Evolutionary conservation across 1,140 invertebrate genomes (phyloP).

Genomic region (Drosophila carrolli): DNA sequence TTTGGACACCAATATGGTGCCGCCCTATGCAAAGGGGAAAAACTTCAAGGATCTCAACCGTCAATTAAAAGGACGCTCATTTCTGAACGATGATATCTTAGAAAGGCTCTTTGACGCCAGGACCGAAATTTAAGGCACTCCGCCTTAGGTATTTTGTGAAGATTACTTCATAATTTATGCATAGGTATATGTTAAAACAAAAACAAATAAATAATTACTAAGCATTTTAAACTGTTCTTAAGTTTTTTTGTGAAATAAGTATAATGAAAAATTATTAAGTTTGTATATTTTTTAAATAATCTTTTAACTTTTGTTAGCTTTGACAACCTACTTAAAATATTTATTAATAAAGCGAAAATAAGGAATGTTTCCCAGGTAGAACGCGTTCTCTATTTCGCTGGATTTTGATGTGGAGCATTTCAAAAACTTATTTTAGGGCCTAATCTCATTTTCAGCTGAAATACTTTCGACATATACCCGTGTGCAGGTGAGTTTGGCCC

Average conservation of each 20-base stretch:
- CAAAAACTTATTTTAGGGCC: neutral
- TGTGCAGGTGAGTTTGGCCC: slow-evolving; percentile 11
- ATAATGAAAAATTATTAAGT: too few relatives aligned
- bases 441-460: neutral
- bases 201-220: too few relatives aligned
- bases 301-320: too few relatives aligned
- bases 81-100: slow-evolving; percentile 14
- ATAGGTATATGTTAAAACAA: too few relatives aligned
- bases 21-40: slow-evolving; percentile 26
- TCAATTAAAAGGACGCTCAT: slow-evolving; percentile 11
- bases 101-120: neutral
- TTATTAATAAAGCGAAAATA: too few relatives aligned
- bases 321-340: too few relatives aligned
- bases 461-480: neutral
- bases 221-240: too few relatives aligned
- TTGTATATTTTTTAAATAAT: too few relatives aligned
- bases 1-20: slow-evolving; percentile 6
- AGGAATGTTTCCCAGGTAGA: too few relatives aligned
- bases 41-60: slow-evolving; percentile 13
- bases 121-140: neutral
- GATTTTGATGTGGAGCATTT: neutral
- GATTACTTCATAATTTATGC: too few relatives aligned
- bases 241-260: too few relatives aligned
- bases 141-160: too few relatives aligned
- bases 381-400: neutral